Evolutionary conservation across 2,113 vertebrate genomes (phyloP).

Genomic region (Indicator maculatus): DNA sequence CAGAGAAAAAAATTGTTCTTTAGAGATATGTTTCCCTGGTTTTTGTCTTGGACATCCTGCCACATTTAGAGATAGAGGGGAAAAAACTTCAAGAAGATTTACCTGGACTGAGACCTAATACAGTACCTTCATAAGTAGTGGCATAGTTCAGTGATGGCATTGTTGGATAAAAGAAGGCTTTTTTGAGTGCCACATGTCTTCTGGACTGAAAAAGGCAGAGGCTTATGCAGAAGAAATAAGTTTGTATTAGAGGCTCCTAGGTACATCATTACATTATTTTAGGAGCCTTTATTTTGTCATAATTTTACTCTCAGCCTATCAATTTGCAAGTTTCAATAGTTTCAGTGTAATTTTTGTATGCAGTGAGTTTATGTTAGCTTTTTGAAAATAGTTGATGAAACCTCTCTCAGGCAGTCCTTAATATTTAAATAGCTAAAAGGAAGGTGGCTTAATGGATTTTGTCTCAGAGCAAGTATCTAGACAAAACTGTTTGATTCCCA

Average conservation of each 20-base stretch:
- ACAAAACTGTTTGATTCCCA: neutral
- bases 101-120: neutral
- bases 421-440: neutral
- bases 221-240: neutral
- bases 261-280: neutral
- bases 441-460: neutral
- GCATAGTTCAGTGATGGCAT: neutral
- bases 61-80: neutral
- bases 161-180: neutral
- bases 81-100: neutral
- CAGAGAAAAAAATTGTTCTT: neutral
- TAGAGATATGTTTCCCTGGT: neutral
- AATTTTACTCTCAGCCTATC: neutral
- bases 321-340: neutral
- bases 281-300: neutral
- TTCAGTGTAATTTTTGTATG: neutral
- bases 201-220: neutral
- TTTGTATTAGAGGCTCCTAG: neutral
- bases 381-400: neutral
- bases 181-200: neutral
- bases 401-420: neutral
- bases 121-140: neutral
- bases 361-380: neutral
- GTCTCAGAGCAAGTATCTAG: neutral
- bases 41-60: neutral